phyloP scores from a whole-genome alignment of 2,113 vertebrate species.

The Heterotis niloticus region DNA sequence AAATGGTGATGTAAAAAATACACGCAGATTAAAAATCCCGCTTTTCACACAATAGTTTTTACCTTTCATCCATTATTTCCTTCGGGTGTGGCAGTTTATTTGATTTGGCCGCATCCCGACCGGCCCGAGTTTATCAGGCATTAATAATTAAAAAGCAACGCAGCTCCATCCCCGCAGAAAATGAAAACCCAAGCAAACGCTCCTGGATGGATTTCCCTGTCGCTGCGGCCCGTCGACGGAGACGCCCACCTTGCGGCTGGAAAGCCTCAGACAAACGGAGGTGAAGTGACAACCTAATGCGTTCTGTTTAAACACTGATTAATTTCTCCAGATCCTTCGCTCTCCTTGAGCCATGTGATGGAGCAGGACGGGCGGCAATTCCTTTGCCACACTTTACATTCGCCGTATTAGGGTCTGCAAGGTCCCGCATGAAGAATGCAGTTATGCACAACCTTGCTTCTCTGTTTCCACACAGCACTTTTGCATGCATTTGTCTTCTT shows the following conservation, averaged over 20 bases:
- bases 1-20: neutral
- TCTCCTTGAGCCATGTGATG: neutral
- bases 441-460: neutral
- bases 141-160: constrained; percentile 6
- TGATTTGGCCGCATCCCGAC: neutral
- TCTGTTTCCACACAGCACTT: neutral
- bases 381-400: constrained; percentile 11
- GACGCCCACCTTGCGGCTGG: neutral
- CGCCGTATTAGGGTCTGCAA: neutral
- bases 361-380: constrained; percentile 12
- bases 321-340: constrained; percentile 18
- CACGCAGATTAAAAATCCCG: neutral
- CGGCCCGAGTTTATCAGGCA: neutral
- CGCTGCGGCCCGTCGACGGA: neutral
- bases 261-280: constrained; percentile 8
- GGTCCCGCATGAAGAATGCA: constrained; percentile 1
- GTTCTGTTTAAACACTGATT: constrained; percentile 31
- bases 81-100: neutral
- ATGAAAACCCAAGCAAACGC: constrained; percentile 30
- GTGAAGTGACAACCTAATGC: constrained; percentile 8
- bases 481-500: constrained; percentile 5
- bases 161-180: neutral
- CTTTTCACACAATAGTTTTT: neutral
- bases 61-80: neutral
- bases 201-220: constrained; percentile 15